A percentile compares a stretch with the other conserved stretches of the same genome.
Conservation (phyloP, 2,888 invertebrate genomes). For the Sesia apiformis region DNA sequence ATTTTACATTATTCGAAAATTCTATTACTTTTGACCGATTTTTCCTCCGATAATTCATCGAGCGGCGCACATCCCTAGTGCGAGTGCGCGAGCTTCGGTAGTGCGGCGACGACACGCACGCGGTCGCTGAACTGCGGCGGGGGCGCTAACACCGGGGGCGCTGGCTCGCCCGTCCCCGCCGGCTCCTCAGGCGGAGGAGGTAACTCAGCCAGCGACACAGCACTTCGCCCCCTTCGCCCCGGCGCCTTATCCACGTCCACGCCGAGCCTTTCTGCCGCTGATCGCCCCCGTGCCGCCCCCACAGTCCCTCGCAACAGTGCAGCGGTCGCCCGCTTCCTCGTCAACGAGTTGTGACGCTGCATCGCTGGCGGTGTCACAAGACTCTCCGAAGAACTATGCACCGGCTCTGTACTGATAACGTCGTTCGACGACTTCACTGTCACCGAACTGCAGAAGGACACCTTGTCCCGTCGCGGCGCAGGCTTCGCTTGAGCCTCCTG, state of each 20-base stretch:
- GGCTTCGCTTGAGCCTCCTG: conserved; percentile 74
- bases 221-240: conserved; percentile 76
- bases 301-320: conserved; percentile 63
- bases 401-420: conserved; percentile 70
- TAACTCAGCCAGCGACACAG: conserved; percentile 84
- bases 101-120: conserved; percentile 88
- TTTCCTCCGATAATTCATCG: conserved; percentile 2
- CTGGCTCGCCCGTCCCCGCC: conserved; percentile 25
- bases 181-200: conserved; percentile 87
- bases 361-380: conserved; percentile 54
- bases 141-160: conserved; percentile 80
- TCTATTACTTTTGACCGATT: too few relatives aligned
- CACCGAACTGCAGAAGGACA: conserved; percentile 67
- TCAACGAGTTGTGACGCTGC: conserved; percentile 77
- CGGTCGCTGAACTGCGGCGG: conserved; percentile 94
- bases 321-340: conserved; percentile 75
- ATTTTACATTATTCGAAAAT: too few relatives aligned
- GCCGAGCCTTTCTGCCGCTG: conserved; percentile 62
- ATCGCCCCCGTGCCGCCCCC: conserved; percentile 22
- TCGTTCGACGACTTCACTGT: conserved; percentile 68
- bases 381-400: conserved; percentile 65
- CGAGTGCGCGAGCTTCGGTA: conserved; percentile 80
- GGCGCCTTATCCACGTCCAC: conserved; percentile 53
- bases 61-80: conserved; percentile 26
- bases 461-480: conserved; percentile 49